phyloP scores from a whole-genome alignment of 64 coral and sea anemone genomes.

The Acropora yongei region DNA sequence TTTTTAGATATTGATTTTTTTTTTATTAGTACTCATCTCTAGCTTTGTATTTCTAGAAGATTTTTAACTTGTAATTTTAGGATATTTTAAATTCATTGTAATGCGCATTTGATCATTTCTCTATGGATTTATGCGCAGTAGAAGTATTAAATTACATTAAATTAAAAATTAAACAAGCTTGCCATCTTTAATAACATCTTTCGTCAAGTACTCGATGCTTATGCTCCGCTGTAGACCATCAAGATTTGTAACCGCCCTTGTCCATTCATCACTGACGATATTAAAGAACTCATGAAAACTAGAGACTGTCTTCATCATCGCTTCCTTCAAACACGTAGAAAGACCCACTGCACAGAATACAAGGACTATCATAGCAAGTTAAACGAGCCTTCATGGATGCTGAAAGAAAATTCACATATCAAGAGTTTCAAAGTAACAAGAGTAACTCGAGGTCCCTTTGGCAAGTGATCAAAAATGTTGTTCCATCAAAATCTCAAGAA shows the following conservation, averaged over 20 bases:
- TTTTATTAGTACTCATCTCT: no score
- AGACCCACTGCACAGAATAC: slow-evolving; percentile 14
- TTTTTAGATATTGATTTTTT: no score
- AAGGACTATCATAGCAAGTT: background rate
- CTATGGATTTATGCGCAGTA: no score
- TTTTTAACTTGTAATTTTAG: no score
- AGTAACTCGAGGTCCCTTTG: slow-evolving; percentile 25
- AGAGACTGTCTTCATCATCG: background rate
- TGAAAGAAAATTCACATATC: slow-evolving; percentile 46
- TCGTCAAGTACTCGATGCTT: background rate
- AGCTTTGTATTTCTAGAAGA: no score
- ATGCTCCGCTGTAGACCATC: slow-evolving; percentile 12
- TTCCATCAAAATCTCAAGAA: slow-evolving; percentile 10
- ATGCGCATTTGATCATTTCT: no score
- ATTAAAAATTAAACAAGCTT: background rate
- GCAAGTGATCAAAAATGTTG: slow-evolving; percentile 29
- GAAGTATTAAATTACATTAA: no score
- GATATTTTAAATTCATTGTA: no score
- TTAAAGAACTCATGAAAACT: slow-evolving; percentile 37
- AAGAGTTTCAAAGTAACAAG: background rate
- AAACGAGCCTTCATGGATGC: slow-evolving; percentile 12
- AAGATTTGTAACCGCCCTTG: slow-evolving; percentile 18
- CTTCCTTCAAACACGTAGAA: slow-evolving; percentile 14
- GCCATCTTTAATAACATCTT: background rate
- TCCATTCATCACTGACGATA: slow-evolving; percentile 22